Evolutionary conservation across 2,888 invertebrate genomes (phyloP).

Genomic region (Leucania comma): DNA sequence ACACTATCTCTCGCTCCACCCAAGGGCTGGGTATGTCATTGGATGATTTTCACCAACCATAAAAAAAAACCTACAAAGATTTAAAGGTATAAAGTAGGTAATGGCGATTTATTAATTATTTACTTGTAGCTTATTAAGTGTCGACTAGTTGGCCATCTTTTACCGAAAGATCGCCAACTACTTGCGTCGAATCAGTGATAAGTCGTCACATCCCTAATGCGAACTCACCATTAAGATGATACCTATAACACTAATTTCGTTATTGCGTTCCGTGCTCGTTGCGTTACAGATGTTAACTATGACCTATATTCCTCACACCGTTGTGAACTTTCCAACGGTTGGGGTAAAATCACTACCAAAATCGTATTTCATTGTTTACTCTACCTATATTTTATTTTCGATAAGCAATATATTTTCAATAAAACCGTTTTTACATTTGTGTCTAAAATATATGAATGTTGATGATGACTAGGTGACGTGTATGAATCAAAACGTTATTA

Average conservation of each 20-base stretch:
- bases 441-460: neutral
- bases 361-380: neutral
- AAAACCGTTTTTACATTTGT: neutral
- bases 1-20: too few species aligned
- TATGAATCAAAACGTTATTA: neutral
- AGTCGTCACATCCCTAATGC: neutral
- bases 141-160: neutral
- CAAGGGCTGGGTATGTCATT: too few species aligned
- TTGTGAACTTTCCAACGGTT: neutral
- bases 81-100: neutral
- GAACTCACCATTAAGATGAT: slow-evolving; percentile 1
- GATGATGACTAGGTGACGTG: neutral
- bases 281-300: neutral
- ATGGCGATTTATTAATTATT: neutral
- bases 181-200: neutral
- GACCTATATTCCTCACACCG: neutral
- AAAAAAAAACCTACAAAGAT: too few species aligned
- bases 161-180: neutral
- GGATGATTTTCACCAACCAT: too few species aligned
- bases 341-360: neutral
- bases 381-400: neutral
- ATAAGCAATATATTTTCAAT: slow-evolving; percentile 49
- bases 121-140: neutral
- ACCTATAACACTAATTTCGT: slow-evolving; percentile 9
- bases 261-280: slow-evolving; percentile 16